phyloP scores from a whole-genome alignment of 1,140 invertebrate genomes.

The Drosophila triauraria region DNA sequence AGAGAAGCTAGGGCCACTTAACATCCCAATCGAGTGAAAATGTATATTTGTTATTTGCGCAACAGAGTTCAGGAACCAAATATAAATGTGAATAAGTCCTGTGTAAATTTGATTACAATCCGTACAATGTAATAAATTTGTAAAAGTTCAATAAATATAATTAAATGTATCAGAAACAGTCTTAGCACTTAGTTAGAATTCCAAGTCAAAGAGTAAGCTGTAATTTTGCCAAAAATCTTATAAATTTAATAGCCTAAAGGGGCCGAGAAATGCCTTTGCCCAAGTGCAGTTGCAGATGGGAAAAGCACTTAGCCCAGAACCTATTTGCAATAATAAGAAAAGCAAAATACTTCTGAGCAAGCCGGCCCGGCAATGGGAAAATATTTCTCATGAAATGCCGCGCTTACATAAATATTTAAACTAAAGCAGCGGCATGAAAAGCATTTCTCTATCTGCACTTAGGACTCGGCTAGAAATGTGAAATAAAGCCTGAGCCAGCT shows the following conservation, averaged over 20 bases:
- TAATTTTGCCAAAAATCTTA: conserved; percentile 8
- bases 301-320: conserved; percentile 51
- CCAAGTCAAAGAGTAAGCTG: background rate
- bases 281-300: conserved; percentile 14
- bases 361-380: conserved; percentile 51
- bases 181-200: background rate
- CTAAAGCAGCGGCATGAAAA: conserved; percentile 59
- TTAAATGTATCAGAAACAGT: too few relatives aligned
- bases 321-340: conserved; percentile 68
- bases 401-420: conserved; percentile 75
- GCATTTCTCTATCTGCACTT: conserved; percentile 46
- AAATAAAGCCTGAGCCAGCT: conserved; percentile 66
- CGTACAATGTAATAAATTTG: too few relatives aligned
- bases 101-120: too few relatives aligned
- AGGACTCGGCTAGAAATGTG: conserved; percentile 33
- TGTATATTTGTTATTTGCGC: too few relatives aligned
- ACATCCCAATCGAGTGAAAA: too few relatives aligned
- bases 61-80: too few relatives aligned
- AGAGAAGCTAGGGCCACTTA: background rate
- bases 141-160: too few relatives aligned
- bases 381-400: conserved; percentile 68
- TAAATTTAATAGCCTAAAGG: conserved; percentile 14
- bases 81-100: background rate
- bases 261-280: conserved; percentile 1
- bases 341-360: conserved; percentile 44